Percentiles rank a stretch among this genome's conserved stretches.
These are phyloP conservation scores for Oxyura jamaicensis DNA, from an alignment of 2,113 vertebrate genomes.

Conservation along the genomic window DNA sequence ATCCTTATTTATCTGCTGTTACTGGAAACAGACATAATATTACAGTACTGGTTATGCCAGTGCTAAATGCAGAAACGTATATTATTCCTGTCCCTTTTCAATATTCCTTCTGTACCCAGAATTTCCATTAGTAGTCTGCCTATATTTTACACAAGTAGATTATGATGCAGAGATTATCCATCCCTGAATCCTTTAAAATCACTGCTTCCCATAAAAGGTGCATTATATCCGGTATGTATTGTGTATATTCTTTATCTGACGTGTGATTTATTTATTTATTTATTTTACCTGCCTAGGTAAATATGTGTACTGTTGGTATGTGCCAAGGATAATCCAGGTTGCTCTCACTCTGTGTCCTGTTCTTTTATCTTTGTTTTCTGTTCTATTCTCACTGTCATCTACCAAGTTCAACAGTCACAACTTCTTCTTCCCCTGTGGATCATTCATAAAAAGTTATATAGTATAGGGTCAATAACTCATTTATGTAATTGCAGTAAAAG, in stretches of 20 bases:
- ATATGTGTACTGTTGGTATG: neutral
- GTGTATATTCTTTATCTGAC: neutral
- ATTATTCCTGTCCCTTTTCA: no score
- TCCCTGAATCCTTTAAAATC: neutral
- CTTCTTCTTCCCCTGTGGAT: neutral
- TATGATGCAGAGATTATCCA: neutral
- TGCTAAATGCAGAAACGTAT: neutral
- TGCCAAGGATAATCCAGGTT: neutral
- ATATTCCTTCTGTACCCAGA: neutral
- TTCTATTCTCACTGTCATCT: neutral
- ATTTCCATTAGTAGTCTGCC: neutral
- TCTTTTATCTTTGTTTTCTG: rapidly evolving
- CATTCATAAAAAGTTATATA: neutral
- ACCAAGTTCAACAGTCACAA: neutral
- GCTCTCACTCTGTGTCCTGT: neutral
- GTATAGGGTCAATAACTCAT: neutral
- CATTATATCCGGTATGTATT: neutral
- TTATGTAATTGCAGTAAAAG: neutral
- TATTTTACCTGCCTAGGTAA: neutral
- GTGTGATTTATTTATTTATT: neutral
- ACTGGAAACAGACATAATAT: neutral
- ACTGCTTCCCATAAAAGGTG: neutral
- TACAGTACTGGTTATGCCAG: neutral
- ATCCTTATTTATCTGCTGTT: neutral
- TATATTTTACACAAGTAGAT: neutral